Evolutionary conservation across 2,113 vertebrate species (phyloP).

Genomic region (Tursiops truncatus): DNA sequence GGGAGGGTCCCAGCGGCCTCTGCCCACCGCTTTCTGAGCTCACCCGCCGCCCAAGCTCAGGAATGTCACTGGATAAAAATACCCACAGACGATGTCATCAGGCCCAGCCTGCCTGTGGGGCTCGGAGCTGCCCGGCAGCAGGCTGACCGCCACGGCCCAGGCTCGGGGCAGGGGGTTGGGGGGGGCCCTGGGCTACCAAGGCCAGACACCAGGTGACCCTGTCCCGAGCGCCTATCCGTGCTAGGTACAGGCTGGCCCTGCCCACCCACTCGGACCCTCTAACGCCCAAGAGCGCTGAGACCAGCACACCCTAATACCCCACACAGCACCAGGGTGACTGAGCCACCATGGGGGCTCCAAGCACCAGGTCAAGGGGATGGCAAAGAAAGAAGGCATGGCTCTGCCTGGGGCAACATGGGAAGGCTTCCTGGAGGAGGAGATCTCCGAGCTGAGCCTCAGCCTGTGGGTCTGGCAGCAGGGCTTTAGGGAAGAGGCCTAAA

Average conservation of each 20-base stretch:
- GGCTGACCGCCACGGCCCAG: neutral
- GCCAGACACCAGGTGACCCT: neutral
- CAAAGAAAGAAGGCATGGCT: fast-evolving
- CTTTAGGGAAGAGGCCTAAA: neutral
- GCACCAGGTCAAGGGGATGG: fast-evolving
- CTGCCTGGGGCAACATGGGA: neutral
- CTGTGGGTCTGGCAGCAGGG: neutral
- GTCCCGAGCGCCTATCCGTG: too few species aligned
- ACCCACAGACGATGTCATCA: neutral
- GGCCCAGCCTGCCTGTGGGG: neutral
- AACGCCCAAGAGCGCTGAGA: fast-evolving
- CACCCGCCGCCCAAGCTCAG: neutral
- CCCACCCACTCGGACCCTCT: neutral
- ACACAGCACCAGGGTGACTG: fast-evolving
- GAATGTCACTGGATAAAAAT: slow-evolving; percentile 45
- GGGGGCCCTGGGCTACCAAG: neutral
- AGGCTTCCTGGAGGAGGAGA: neutral
- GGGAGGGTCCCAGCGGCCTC: neutral
- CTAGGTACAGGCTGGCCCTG: neutral
- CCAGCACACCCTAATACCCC: too few species aligned
- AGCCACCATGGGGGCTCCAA: fast-evolving
- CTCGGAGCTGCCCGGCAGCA: neutral
- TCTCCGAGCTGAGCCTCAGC: neutral
- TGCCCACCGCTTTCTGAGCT: neutral
- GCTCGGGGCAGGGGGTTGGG: neutral